phyloP scores from a whole-genome alignment of 1,140 invertebrate species.

The Caenorhabditis latens region DNA sequence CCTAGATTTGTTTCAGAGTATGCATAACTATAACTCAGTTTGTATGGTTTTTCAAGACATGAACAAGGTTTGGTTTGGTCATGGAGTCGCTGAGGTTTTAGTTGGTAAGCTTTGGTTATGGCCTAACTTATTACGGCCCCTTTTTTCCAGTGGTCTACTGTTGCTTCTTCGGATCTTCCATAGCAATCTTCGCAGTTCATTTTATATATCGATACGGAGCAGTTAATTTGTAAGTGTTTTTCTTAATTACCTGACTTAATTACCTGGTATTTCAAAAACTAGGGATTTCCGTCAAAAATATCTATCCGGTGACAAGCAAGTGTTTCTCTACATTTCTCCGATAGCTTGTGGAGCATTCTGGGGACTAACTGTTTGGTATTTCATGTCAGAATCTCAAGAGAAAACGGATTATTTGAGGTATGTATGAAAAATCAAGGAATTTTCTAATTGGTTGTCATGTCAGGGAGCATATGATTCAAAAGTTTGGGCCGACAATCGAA shows the following conservation, averaged over 20 bases:
- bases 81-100: not conserved
- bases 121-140: no score
- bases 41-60: not conserved
- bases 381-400: not conserved
- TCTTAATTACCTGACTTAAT: no score
- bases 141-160: conserved; percentile 1
- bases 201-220: not conserved
- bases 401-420: not conserved
- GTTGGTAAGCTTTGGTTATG: no score
- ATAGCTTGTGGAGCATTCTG: not conserved
- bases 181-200: not conserved
- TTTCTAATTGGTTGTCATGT: no score
- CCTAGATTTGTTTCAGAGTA: not conserved
- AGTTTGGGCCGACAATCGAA: not conserved
- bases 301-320: not conserved
- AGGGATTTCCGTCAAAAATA: not conserved
- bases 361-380: not conserved
- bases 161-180: not conserved
- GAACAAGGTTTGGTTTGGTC: not conserved
- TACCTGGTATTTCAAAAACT: no score
- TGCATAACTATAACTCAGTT: not conserved
- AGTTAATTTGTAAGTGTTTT: no score
- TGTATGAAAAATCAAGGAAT: no score
- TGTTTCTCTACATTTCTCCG: not conserved
- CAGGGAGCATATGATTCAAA: not conserved